Conservation (phyloP, 2,797 vertebrate species). For the Eidolon dupreanum region DNA sequence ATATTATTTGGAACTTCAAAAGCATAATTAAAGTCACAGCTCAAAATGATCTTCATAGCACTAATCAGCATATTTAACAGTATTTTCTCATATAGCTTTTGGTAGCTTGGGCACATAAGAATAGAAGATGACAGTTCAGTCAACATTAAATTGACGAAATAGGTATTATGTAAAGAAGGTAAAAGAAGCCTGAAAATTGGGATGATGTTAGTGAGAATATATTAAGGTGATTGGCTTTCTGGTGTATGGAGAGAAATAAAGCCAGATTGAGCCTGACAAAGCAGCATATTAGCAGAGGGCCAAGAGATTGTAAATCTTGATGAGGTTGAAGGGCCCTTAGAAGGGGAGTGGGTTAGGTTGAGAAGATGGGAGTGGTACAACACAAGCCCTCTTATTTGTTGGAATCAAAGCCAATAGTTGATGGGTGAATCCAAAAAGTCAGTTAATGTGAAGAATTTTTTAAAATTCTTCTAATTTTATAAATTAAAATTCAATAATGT, state of each 20-base stretch:
- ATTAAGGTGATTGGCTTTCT: background rate
- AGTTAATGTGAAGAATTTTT: background rate
- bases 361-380: background rate
- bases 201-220: background rate
- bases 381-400: background rate
- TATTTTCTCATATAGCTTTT: background rate
- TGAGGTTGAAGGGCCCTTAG: background rate
- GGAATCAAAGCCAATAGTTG: background rate
- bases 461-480: background rate
- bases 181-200: background rate
- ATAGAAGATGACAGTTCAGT: background rate
- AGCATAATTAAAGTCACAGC: background rate
- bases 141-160: background rate
- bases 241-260: background rate
- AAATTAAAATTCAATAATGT: constrained; percentile 1
- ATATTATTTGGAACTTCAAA: background rate
- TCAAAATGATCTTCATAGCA: background rate
- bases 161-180: background rate
- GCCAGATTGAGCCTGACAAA: background rate
- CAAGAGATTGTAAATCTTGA: background rate
- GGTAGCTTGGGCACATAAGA: background rate
- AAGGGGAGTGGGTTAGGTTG: no score
- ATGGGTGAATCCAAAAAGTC: background rate
- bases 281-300: background rate
- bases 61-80: background rate